These are phyloP conservation scores for Intellagama lesueurii DNA, from an alignment of 2,797 vertebrate genomes.

Conservation along the genomic window DNA sequence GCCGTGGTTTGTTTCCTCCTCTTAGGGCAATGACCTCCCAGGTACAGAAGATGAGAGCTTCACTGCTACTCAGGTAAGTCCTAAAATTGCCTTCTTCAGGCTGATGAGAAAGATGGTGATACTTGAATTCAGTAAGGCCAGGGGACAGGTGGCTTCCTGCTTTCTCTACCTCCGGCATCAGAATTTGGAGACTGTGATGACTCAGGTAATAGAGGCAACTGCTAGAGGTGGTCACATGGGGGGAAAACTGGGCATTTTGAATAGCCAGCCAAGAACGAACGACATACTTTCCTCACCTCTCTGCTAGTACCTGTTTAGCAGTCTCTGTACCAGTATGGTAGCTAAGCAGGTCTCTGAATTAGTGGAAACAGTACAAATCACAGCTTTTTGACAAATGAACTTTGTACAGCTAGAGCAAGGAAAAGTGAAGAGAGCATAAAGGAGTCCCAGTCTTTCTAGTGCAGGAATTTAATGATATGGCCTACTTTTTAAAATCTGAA, in stretches of 20 bases:
- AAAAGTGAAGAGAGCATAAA: neutral
- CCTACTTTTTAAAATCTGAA: conserved; percentile 25
- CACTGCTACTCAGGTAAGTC: conserved; percentile 77
- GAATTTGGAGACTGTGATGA: neutral
- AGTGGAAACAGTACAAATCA: neutral
- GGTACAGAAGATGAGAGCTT: conserved; percentile 79
- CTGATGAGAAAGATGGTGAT: conserved; percentile 45
- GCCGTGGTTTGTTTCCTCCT: conserved; percentile 65
- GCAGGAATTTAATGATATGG: neutral
- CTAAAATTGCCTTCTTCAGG: conserved; percentile 46
- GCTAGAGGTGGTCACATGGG: neutral
- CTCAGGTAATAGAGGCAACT: neutral
- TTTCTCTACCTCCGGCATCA: neutral
- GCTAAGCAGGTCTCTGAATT: neutral
- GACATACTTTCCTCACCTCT: neutral
- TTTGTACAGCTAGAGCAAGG: neutral
- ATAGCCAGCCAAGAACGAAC: neutral
- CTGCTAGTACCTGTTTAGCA: neutral
- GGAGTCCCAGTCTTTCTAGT: neutral
- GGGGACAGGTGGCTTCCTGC: too few species aligned
- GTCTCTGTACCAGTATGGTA: neutral
- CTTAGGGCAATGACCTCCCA: conserved; percentile 79
- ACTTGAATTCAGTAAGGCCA: neutral
- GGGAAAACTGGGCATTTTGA: neutral
- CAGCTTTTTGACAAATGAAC: too few species aligned